Evolutionary conservation across 2,113 vertebrate species (phyloP), one percentile per base, ranked within the genome.

Genomic region (Tychaedon coryphoeus): DNA sequence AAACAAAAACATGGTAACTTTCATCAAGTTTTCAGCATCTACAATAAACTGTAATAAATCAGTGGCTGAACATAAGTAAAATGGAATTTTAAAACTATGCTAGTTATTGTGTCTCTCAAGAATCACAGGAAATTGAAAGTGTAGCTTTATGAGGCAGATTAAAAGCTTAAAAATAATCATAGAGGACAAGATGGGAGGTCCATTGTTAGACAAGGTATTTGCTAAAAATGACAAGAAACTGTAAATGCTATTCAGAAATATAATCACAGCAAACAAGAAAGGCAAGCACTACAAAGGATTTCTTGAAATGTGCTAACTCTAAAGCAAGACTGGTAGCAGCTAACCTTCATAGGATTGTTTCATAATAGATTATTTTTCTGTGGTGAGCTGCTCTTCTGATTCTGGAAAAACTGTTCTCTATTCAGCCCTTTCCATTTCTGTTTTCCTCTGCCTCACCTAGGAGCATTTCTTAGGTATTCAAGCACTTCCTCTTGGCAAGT

Each of bases 111-210:
- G 42, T 88, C 45, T 95, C 67, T 70, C 57, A 87, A 66, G 76
- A 82, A 48, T 11, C 82, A 92, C 18, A n/a, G 38, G 65, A 94
- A 95, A 94, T 80, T 72, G 90, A 89, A 94, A 88, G 79, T 14
- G 36, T 61, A 88, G 73, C 56, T 91, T 94, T 90, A 90, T 33
- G 51, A 90, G 50, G 80, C 54, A 38, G 67, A 74, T 80, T 51
- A 85, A 75, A 94, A 69, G 18, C 77, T 85, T 83, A 87, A 34
- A 91, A 61, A 75, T 65, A 94, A 94, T 90, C 66, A 85, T 0
- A 78, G 53, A 80, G 62, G 31, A 77, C 74, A 90, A 90, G 34
- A 76, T 20, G 45, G 40, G 50, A 89, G 24, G 54, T 42, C 75
- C 48, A 57, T 19, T 83, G 60, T 86, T 77, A 80, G 25, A 67